phyloP scores from a whole-genome alignment of 2,888 invertebrate species.

The Sinhomidia bicolor region DNA sequence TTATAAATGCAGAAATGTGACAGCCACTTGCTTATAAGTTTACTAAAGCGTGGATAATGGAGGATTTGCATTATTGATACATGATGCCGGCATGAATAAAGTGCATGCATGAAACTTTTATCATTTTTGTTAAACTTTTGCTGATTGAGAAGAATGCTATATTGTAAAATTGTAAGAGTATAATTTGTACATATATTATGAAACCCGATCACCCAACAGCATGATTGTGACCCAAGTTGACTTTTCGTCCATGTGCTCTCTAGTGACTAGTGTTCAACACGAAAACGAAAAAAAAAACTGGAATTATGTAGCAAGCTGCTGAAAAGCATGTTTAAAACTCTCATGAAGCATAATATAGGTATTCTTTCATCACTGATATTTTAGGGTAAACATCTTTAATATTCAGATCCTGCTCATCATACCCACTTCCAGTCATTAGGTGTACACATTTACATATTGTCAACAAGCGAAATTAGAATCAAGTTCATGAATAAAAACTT shows the following conservation, averaged over 20 bases:
- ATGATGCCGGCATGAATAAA: conserved; percentile 61
- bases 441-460: no score
- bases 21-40: neutral
- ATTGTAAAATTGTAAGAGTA: no score
- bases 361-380: no score
- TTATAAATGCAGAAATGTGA: neutral
- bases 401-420: neutral
- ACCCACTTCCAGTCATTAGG: neutral
- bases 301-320: neutral
- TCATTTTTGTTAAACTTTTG: neutral
- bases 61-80: neutral
- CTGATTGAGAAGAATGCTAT: neutral
- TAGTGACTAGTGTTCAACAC: neutral
- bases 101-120: conserved; percentile 39
- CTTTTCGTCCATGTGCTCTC: conserved; percentile 38
- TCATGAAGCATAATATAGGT: neutral
- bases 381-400: no score
- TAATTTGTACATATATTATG: no score
- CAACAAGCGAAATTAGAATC: no score
- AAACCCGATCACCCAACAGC: neutral
- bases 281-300: neutral
- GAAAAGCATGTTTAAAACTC: neutral
- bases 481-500: neutral
- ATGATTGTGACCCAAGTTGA: conserved; percentile 23
- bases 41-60: neutral